Evolutionary conservation across 2,888 invertebrate species (phyloP).

Genomic region (Sepioteuthis lessoniana): DNA sequence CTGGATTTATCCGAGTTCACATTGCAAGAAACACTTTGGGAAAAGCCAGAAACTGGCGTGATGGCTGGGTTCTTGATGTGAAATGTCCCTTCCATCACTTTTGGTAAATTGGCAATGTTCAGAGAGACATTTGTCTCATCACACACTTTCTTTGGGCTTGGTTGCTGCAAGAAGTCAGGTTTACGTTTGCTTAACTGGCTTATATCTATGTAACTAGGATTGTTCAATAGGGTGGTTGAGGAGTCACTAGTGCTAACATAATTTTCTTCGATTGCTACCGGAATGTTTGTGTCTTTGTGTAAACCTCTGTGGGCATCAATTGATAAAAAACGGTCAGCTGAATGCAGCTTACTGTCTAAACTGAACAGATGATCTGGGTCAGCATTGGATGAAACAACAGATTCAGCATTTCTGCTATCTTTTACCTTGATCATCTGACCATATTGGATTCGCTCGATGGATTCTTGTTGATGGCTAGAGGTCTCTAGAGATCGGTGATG

Average conservation of each 20-base stretch:
- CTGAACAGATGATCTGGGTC: conserved; percentile 40
- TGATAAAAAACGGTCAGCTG: conserved; percentile 11
- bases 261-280: conserved; percentile 2
- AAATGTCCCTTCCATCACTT: conserved; percentile 47
- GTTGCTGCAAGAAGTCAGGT: conserved; percentile 10
- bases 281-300: conserved; percentile 46
- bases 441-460: conserved; percentile 41
- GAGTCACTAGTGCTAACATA: conserved; percentile 20
- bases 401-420: not conserved
- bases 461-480: conserved; percentile 38
- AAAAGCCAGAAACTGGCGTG: conserved; percentile 41
- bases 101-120: conserved; percentile 44
- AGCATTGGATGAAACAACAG: conserved; percentile 38
- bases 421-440: conserved; percentile 42
- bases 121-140: conserved; percentile 45
- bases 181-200: conserved; percentile 40
- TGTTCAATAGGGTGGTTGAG: conserved; percentile 35
- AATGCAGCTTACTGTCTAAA: not conserved
- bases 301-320: conserved; percentile 36
- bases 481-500: conserved; percentile 41
- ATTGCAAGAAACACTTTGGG: conserved; percentile 39
- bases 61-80: conserved; percentile 40
- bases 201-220: conserved; percentile 38
- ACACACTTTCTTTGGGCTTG: conserved; percentile 39
- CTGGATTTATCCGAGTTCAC: conserved; percentile 41